phyloP scores from a whole-genome alignment of 2,797 vertebrate genomes.

The Argyrosomus regius region DNA sequence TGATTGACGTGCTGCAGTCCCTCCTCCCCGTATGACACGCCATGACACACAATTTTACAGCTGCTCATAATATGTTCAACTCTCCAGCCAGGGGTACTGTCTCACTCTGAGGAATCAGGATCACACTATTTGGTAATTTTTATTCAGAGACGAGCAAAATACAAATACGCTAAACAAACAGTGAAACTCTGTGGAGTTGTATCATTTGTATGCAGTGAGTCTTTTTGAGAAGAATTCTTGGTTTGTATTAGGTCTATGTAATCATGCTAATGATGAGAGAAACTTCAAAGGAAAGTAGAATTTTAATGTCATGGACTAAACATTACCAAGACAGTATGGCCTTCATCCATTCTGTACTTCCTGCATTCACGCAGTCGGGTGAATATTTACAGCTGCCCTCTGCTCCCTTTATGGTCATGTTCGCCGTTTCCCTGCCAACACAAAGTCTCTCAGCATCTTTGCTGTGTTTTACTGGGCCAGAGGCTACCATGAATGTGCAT shows the following conservation, averaged over 20 bases:
- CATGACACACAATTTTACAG: not conserved
- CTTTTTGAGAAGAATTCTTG: conserved; percentile 14
- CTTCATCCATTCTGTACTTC: conserved; percentile 25
- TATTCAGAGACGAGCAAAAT: conserved; percentile 33
- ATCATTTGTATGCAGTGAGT: conserved; percentile 31
- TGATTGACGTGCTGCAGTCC: no score
- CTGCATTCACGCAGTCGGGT: conserved; percentile 18
- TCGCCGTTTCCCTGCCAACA: conserved; percentile 23
- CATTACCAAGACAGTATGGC: not conserved
- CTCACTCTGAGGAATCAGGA: conserved; percentile 13
- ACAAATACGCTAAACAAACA: conserved; percentile 41
- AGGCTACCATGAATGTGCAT: conserved; percentile 47
- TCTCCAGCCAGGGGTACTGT: no score
- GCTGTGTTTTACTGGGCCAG: conserved; percentile 34
- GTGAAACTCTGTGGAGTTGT: conserved; percentile 7
- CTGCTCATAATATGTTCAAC: not conserved
- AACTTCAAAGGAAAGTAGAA: conserved; percentile 39
- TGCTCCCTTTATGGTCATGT: conserved; percentile 38
- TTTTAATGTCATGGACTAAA: conserved; percentile 7
- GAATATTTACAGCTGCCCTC: conserved; percentile 41
- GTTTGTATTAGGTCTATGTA: conserved; percentile 29
- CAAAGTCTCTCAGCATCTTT: conserved; percentile 47
- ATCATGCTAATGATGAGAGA: conserved; percentile 41
- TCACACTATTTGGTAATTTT: conserved; percentile 29
- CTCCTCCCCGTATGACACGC: no score